phyloP scores from a whole-genome alignment of 2,797 vertebrate genomes.

The Salmo trutta region DNA sequence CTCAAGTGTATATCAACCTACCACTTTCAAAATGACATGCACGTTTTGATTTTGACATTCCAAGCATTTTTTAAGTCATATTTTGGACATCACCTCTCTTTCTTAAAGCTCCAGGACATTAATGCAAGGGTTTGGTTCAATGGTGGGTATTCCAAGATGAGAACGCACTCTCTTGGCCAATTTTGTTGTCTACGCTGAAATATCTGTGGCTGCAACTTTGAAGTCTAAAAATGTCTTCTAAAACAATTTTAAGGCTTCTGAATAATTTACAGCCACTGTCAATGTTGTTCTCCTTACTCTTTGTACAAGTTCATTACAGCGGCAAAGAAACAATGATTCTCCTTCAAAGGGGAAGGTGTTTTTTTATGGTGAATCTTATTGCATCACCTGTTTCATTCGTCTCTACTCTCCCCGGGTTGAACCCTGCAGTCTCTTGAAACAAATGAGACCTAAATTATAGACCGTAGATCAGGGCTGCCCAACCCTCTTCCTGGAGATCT shows the following conservation, averaged over 20 bases:
- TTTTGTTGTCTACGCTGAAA: background rate
- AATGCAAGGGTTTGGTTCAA: no score
- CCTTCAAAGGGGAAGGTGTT: background rate
- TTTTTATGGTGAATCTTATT: background rate
- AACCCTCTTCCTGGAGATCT: no score
- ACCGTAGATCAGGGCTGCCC: no score
- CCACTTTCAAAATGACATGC: no score
- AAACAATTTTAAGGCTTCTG: conserved; percentile 34
- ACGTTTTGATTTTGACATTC: no score
- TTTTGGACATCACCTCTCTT: no score
- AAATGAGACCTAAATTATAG: background rate
- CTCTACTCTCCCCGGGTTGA: background rate
- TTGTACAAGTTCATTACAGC: conserved; percentile 31
- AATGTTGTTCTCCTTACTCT: conserved; percentile 25
- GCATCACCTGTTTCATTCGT: background rate
- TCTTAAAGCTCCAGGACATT: no score
- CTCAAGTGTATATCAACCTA: no score
- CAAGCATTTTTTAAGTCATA: no score
- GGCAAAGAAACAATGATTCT: conserved; percentile 17
- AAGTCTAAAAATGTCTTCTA: conserved; percentile 43
- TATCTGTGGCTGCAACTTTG: conserved; percentile 31
- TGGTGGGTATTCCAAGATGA: no score
- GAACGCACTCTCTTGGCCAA: no score
- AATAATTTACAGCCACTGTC: conserved; percentile 46
- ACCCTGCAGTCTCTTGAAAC: background rate